Base-by-base conservation (phyloP, 2,113 vertebrate genomes). In the Eulemur rufifrons region DNA sequence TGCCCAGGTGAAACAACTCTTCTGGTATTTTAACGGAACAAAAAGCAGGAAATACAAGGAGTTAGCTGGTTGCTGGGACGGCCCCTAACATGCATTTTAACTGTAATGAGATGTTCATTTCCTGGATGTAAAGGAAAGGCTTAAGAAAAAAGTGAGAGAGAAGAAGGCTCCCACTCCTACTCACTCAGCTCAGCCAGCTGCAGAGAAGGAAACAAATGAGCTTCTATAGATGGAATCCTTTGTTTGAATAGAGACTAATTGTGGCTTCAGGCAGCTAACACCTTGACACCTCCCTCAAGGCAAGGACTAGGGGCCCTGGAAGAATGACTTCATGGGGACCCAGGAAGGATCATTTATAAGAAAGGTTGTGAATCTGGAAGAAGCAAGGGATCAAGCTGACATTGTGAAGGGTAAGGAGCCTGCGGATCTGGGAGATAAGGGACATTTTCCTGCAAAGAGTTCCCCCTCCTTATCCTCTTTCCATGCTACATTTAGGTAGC, bases 171-270 rank as follows among this genome's bases (percentile, higher is more conserved):
- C 73, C 18, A 42, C 89, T 94, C 73, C 91, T 54, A 86, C 76
- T 61, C 52, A 54, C 83, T 78, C 50, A 42, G 25, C 39, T 29
- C 69, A 18, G 66, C 90, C 97, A 97, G 97, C 93, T 97, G 97
- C 95, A 87, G 63, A 54, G 86, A 92, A 27, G 56, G 27, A 97
- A 97, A 91, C 98, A 97, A 97, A 97, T 97, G 96, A 97, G 97
- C 20, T 93, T 96, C 97, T 96, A 93, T 91, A 97, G 97, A 95
- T 95, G 96, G 97, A 95, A 85, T 93, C 96, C 52, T 97, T 94
- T 96, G 96, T 97, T 97, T 97, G 96, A 97, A 93, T 96, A 96
- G 66, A 91, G 84, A 95, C 96, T 97, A 97, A 96, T 86, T 97
- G 94, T 95, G 97, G 93, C 94, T 96, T 76, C 50, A 37, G 59